Percentiles rank a stretch among this genome's conserved stretches.
Evolutionary conservation across 2,113 vertebrate genomes (phyloP).

Genomic region (Etheostoma spectabile): DNA sequence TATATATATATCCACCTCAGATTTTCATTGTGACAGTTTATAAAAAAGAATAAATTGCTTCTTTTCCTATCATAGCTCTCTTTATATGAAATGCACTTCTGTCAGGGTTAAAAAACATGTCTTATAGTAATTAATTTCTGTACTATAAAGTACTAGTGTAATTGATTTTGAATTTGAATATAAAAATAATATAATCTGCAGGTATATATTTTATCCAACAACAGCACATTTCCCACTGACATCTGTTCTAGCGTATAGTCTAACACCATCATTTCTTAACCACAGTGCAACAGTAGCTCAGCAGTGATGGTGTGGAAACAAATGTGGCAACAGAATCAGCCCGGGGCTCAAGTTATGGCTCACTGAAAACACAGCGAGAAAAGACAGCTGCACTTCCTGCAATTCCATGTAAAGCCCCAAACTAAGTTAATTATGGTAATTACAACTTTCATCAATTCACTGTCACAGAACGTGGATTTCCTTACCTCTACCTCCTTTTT

Average conservation of each 20-base stretch:
- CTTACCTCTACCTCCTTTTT: slow-evolving; percentile 27
- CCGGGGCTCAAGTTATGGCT: slow-evolving; percentile 46
- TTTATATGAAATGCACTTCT: background rate
- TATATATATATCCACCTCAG: background rate
- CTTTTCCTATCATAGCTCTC: background rate
- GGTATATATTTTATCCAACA: background rate
- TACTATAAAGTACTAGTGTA: background rate
- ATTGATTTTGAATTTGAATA: background rate
- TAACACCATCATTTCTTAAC: slow-evolving; percentile 21
- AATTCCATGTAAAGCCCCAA: slow-evolving; percentile 45
- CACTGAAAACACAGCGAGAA: slow-evolving; percentile 32
- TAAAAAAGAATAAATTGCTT: background rate
- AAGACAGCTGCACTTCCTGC: slow-evolving; percentile 53
- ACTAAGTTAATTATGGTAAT: slow-evolving; percentile 63
- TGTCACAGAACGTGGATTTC: slow-evolving; percentile 48
- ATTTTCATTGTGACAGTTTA: background rate
- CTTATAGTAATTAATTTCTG: background rate
- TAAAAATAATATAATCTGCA: background rate
- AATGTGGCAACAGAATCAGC: slow-evolving; percentile 48
- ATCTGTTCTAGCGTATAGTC: slow-evolving; percentile 17
- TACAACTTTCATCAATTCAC: slow-evolving; percentile 64
- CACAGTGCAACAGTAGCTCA: slow-evolving; percentile 49
- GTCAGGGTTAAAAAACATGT: no score
- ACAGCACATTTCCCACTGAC: slow-evolving; percentile 16
- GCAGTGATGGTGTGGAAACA: slow-evolving; percentile 47